Conservation (phyloP, 2,888 invertebrate species). For the Leptopilina syphax region DNA sequence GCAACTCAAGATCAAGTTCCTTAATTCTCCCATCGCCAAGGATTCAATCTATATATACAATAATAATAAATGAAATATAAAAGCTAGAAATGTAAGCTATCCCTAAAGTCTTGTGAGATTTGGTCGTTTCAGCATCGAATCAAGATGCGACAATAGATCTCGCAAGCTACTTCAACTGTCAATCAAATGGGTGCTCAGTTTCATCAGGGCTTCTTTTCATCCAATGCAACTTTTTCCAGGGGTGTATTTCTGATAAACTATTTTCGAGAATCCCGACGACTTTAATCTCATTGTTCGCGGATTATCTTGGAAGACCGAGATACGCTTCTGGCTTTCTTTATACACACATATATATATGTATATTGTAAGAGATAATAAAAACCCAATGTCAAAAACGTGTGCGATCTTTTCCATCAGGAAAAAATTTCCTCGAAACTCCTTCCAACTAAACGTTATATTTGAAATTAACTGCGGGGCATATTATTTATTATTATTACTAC, state of each 20-base stretch:
- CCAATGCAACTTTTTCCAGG: slow-evolving; percentile 32
- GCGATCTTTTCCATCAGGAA: slow-evolving; percentile 11
- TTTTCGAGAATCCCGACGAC: slow-evolving; percentile 48
- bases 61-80: background rate
- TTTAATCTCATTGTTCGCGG: slow-evolving; percentile 53
- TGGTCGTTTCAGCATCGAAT: slow-evolving; percentile 45
- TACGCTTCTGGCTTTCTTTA: slow-evolving; percentile 2
- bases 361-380: slow-evolving; percentile 35
- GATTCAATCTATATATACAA: slow-evolving; percentile 18
- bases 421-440: background rate
- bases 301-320: slow-evolving; percentile 40
- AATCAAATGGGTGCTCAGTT: slow-evolving; percentile 53
- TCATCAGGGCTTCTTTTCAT: slow-evolving; percentile 51
- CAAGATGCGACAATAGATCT: slow-evolving; percentile 50
- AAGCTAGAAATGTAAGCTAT: slow-evolving; percentile 22
- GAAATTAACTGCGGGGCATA: too few species aligned
- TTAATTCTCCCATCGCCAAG: slow-evolving; percentile 25
- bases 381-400: slow-evolving; percentile 19
- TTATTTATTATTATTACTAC: too few species aligned
- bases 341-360: background rate
- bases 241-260: slow-evolving; percentile 43
- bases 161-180: slow-evolving; percentile 59
- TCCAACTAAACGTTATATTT: too few species aligned
- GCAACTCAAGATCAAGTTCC: slow-evolving; percentile 12
- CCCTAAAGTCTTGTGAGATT: slow-evolving; percentile 41